Evolutionary conservation across 2,888 invertebrate genomes (phyloP).

Genomic region (Ormyrus pomaceus): DNA sequence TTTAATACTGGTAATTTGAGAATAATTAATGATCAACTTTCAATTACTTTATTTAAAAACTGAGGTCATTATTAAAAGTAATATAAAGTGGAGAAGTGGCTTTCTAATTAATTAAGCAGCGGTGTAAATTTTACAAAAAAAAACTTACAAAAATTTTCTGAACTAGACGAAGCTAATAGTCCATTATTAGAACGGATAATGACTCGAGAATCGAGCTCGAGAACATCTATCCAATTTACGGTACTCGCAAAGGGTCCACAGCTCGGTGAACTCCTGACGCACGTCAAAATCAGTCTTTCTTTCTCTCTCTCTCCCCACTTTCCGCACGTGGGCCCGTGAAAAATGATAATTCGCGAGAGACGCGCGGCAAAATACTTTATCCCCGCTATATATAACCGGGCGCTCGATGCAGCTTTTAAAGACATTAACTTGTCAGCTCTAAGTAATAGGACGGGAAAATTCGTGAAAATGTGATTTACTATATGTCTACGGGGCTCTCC

Average conservation of each 20-base stretch:
- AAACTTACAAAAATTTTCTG: too few relatives aligned
- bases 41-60: too few relatives aligned
- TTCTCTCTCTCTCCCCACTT: background rate
- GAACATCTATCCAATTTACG: background rate
- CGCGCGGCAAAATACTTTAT: background rate
- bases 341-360: slow-evolving; percentile 6
- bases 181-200: background rate
- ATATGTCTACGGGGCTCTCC: too few relatives aligned
- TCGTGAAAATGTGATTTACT: slow-evolving; percentile 9
- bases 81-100: too few relatives aligned
- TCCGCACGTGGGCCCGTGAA: background rate
- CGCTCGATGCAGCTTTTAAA: slow-evolving; percentile 10
- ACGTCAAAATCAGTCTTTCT: background rate
- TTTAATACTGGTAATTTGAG: too few relatives aligned
- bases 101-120: too few relatives aligned
- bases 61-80: too few relatives aligned
- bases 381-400: background rate
- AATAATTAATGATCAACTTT: too few relatives aligned
- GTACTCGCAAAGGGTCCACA: background rate
- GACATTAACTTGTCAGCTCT: slow-evolving; percentile 30
- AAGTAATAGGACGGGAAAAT: slow-evolving; percentile 25
- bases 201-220: background rate
- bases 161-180: too few relatives aligned
- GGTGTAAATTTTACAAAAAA: too few relatives aligned
- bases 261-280: background rate